phyloP scores from a whole-genome alignment of 2,888 invertebrate species.

The Trissolcus brochymenae region DNA sequence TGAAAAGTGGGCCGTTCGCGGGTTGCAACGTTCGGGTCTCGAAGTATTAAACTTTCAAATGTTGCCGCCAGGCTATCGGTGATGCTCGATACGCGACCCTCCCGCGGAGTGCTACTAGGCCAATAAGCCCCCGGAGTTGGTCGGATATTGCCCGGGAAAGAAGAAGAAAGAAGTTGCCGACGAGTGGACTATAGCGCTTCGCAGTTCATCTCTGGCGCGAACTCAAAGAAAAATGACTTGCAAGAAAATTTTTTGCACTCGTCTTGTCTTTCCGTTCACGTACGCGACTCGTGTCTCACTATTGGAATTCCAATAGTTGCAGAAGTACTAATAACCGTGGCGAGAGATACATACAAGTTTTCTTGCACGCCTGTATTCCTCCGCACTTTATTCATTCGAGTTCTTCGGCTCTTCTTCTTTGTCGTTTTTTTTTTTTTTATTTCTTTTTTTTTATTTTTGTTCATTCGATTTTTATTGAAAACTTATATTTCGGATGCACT shows the following conservation, averaged over 20 bases:
- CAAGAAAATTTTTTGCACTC: conserved; percentile 46
- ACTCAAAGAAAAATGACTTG: conserved; percentile 51
- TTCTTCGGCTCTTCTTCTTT: too few species aligned
- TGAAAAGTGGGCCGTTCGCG: conserved; percentile 24
- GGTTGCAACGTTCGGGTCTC: conserved; percentile 18
- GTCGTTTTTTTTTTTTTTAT: too few species aligned
- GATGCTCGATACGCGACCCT: conserved; percentile 28
- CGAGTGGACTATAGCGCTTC: conserved; percentile 39
- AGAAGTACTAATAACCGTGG: conserved; percentile 48
- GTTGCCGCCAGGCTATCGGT: conserved; percentile 42
- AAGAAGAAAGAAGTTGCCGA: conserved; percentile 23
- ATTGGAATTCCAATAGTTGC: conserved; percentile 51
- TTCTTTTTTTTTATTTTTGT: too few species aligned
- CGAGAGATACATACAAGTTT: conserved; percentile 42
- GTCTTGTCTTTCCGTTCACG: conserved; percentile 46
- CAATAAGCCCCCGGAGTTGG: conserved; percentile 27
- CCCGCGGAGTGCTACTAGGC: conserved; percentile 15
- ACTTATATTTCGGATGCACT: conserved; percentile 1
- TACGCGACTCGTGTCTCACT: conserved; percentile 43
- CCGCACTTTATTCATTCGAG: too few species aligned
- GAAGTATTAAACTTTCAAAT: conserved; percentile 55
- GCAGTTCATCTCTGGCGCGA: conserved; percentile 33
- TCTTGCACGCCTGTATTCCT: conserved; percentile 10
- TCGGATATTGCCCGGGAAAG: conserved; percentile 40
- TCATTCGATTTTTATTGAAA: conserved; percentile 4